Base-by-base conservation (phyloP, 2,888 invertebrate genomes). In the Deilephila elpenor region DNA sequence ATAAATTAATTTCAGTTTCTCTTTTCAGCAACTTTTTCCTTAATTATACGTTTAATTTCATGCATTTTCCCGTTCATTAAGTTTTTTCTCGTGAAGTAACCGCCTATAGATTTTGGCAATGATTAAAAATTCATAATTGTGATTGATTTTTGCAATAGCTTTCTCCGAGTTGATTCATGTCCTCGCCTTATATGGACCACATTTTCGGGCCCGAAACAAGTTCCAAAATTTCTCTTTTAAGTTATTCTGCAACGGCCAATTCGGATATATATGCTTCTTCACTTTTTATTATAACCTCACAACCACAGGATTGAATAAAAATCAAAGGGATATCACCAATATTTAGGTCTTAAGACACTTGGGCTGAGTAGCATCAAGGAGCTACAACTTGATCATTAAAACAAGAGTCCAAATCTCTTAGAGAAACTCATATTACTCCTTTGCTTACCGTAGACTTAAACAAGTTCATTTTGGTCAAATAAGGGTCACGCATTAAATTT, bases 151-250 rank as follows among this genome's bases (percentile, higher is more conserved):
- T 17, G 67, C 67, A 51, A 67, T 67, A 62, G 25, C 72, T 72
- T 72, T 72, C 72, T 32, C 62, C n/a, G 7, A 56, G 53, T 62
- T 61, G 67, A 67, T 67, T 44, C 29, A 67, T 67, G 44, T 19
- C 20, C 6, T 17, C 20, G 51, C 67, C 25, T 14, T 67, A 25
- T 67, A 67, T 51, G 67, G 25, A 25, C 44, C 17, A 17, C 17
- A 67, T 67, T 64, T 51, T 67, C 37, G 62, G 62, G 37, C 37
- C 59, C 67, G 70, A 51, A 67, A 67, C 67, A 20, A 67, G 67
- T 67, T 51, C 37, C 8, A 37, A 61, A 70, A 71, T 73, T 67
- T 67, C 67, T 61, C 64, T 67, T 64, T 67, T 67, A 67, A 67
- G 44, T 25, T 67, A 67, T 67, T 67, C 67, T 2, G 64, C 14